Percentiles rank a stretch among this genome's conserved stretches.
Conservation (phyloP, 1,140 invertebrate genomes). For the Asbolus verrucosus region DNA sequence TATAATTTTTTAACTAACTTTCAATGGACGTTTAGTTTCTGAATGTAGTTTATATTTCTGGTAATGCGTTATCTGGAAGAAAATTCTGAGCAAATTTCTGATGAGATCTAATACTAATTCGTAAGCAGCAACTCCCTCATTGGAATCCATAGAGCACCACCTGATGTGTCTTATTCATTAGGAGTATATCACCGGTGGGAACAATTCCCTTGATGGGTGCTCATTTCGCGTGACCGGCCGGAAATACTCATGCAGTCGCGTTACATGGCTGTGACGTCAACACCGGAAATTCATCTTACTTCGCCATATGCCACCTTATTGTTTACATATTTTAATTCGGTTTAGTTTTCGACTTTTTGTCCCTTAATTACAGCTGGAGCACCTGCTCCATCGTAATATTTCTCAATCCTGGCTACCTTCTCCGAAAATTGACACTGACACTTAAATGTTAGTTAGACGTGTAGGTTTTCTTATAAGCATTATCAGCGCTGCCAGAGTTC, state of each 20-base stretch:
- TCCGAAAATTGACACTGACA: conserved; percentile 22
- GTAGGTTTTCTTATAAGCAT: conserved; percentile 32
- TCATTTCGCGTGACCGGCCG: conserved; percentile 53
- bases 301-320: conserved; percentile 53
- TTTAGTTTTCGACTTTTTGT: conserved; percentile 32
- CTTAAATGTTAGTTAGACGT: conserved; percentile 12
- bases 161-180: conserved; percentile 56
- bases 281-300: conserved; percentile 53
- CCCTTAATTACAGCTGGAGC: not conserved
- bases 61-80: too few species aligned
- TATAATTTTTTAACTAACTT: too few species aligned
- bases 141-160: conserved; percentile 48
- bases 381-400: not conserved
- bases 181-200: conserved; percentile 55
- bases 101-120: conserved; percentile 21
- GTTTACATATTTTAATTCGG: conserved; percentile 38
- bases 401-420: not conserved
- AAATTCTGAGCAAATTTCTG: too few species aligned
- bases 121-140: conserved; percentile 33
- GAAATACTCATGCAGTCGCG: conserved; percentile 53
- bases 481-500: conserved; percentile 33
- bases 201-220: conserved; percentile 50
- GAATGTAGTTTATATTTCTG: too few species aligned
- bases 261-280: conserved; percentile 46
- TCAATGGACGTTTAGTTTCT: too few species aligned